phyloP scores from a whole-genome alignment of 1,140 invertebrate species.

The Batillaria attramentaria region DNA sequence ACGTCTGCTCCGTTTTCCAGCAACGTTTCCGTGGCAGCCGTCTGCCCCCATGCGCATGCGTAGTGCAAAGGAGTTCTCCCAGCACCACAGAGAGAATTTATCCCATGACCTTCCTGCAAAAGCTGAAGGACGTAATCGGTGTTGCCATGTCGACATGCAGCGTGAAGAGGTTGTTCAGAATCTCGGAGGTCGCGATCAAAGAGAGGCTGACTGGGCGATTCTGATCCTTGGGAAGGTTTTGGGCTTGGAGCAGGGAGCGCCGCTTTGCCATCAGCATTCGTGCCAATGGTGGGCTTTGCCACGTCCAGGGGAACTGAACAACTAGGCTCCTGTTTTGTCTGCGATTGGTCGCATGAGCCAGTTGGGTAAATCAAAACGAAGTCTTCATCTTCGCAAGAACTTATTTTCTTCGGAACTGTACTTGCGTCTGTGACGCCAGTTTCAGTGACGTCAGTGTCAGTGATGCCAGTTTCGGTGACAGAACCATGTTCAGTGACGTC shows the following conservation, averaged over 20 bases:
- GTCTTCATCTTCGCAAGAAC: too few relatives aligned
- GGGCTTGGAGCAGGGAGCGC: neutral
- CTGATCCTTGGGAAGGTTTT: neutral
- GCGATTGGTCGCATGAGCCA: too few relatives aligned
- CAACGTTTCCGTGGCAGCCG: neutral
- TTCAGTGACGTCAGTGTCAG: too few relatives aligned
- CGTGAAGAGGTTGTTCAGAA: neutral
- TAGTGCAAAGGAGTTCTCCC: constrained; percentile 4
- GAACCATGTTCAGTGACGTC: too few relatives aligned
- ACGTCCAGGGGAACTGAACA: too few relatives aligned
- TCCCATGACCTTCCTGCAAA: neutral
- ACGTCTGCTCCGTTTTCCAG: neutral
- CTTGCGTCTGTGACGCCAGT: too few relatives aligned
- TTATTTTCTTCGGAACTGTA: too few relatives aligned
- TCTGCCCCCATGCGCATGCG: constrained; percentile 2
- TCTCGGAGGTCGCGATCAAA: neutral
- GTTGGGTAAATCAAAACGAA: too few relatives aligned
- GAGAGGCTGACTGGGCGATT: neutral
- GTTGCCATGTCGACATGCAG: constrained; percentile 9
- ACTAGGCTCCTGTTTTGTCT: too few relatives aligned
- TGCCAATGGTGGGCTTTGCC: too few relatives aligned
- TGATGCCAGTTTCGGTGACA: too few relatives aligned
- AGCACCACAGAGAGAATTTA: neutral
- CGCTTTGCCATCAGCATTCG: neutral
- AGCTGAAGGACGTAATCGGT: neutral